Evolutionary conservation across 1,140 invertebrate species (phyloP), one percentile per base, ranked within the genome.

Genomic region (Papilio xuthus): DNA sequence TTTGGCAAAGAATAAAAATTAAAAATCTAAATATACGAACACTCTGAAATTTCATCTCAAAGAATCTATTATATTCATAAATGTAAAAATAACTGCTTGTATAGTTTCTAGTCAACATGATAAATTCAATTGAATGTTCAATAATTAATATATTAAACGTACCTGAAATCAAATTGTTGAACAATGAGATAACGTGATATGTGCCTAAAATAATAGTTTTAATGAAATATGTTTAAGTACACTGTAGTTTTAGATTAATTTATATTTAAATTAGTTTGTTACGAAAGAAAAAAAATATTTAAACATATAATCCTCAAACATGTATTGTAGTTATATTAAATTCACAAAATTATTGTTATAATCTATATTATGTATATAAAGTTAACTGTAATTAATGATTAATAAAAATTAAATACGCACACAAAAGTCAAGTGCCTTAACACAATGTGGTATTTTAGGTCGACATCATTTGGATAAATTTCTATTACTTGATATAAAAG

Each of bases 381-480:
- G 7, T 37, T 37, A 37, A 37, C 32, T 37, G 32, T 37, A 37
- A 37, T 37, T 37, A 37, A 37, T 37, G 2, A 37, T 37, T 37
- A 37, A 37, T 37, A 37, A 37, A 37, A 37, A 37, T 37, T 37
- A 37, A 28, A 67, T 67, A 67, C 71, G 23, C 42, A 73, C 71
- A 73, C 7, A 47, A n/a, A 47, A 26, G 23, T 63, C 28, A 80
- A 80, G 79, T 80, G 79, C 79, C 79, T 80, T 78, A 80, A 70
- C 69, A 73, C 70, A 41, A 80, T 44, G 41, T 44, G 42, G n/a
- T 44, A 44, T 73, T 73, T 73, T 47, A 4, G n/a, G 1, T 41
- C 41, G 20, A 44, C n/a, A 10, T 28, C n/a, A 41, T 70, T 26
- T 41, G 28, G 47, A 42, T 77, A 56, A 23, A 70, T 32, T 77